phyloP scores from a whole-genome alignment of 1,140 invertebrate species.

The Melanaphis sacchari region DNA sequence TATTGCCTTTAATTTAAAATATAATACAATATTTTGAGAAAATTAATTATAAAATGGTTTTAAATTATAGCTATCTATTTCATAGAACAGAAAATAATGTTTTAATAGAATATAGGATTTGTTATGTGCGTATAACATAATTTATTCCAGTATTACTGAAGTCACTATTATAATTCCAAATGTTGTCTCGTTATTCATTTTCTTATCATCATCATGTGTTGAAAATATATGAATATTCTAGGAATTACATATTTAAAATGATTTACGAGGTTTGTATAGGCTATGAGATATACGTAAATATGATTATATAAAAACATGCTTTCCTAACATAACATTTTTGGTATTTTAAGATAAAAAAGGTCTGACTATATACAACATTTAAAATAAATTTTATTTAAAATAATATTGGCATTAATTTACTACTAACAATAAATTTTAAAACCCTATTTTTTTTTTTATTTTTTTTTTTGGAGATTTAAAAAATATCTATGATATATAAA shows the following conservation, averaged over 20 bases:
- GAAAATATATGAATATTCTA: constrained; percentile 16
- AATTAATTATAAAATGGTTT: not conserved
- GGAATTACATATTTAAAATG: constrained; percentile 17
- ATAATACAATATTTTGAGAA: not conserved
- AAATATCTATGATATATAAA: too few species aligned
- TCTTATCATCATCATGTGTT: not conserved
- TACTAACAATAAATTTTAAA: not conserved
- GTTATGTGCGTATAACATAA: not conserved
- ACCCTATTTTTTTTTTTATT: not conserved
- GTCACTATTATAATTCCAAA: not conserved
- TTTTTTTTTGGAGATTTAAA: not conserved
- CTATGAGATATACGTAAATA: not conserved
- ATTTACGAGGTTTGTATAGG: constrained; percentile 29
- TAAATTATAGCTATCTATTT: not conserved
- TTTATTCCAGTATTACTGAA: not conserved
- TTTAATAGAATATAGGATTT: not conserved
- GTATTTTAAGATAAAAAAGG: constrained; percentile 25
- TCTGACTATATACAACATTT: not conserved
- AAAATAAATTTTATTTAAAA: not conserved
- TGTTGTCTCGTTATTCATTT: constrained; percentile 13
- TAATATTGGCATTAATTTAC: not conserved
- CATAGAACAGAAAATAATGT: not conserved
- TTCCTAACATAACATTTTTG: not conserved
- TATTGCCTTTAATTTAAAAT: too few species aligned
- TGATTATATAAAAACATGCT: not conserved